These are phyloP conservation scores for Steatocranus sp. DNA, from an alignment of 2,797 vertebrate genomes.

Conservation along the genomic window DNA sequence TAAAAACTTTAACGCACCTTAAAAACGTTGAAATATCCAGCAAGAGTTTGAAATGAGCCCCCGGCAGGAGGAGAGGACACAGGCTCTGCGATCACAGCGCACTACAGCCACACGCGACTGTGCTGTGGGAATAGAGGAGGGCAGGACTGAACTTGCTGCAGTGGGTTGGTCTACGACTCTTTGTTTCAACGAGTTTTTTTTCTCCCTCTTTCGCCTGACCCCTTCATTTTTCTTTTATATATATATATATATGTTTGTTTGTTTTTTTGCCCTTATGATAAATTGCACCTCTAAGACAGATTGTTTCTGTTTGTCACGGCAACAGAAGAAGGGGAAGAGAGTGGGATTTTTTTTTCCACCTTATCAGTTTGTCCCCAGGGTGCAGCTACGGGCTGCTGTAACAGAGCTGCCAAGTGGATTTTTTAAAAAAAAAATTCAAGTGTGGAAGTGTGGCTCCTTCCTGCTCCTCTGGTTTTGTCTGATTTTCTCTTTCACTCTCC, in stretches of 20 bases:
- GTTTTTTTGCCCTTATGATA: background rate
- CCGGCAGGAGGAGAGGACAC: background rate
- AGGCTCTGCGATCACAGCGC: constrained; percentile 3
- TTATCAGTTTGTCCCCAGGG: background rate
- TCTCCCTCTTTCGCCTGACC: constrained; percentile 8
- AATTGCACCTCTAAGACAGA: background rate
- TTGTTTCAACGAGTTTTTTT: constrained; percentile 1
- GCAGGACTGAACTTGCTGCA: constrained; percentile 57
- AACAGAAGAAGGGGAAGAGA: background rate
- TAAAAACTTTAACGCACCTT: constrained; percentile 23
- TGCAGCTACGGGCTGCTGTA: background rate
- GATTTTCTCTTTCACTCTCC: background rate
- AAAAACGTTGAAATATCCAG: constrained; percentile 5
- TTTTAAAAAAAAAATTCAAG: no score
- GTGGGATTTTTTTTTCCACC: background rate
- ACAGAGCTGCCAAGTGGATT: background rate
- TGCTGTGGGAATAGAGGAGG: constrained; percentile 29
- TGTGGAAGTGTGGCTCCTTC: background rate
- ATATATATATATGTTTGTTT: background rate
- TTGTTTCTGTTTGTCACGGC: background rate
- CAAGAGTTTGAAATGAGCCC: background rate
- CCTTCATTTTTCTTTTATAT: no score
- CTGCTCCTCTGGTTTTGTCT: constrained; percentile 45
- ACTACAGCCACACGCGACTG: constrained; percentile 16
- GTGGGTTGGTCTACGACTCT: constrained; percentile 40